A percentile compares a stretch with the other conserved stretches of the same genome.
phyloP scores from a whole-genome alignment of 2,113 vertebrate genomes.

The Sceloporus tristichus region DNA sequence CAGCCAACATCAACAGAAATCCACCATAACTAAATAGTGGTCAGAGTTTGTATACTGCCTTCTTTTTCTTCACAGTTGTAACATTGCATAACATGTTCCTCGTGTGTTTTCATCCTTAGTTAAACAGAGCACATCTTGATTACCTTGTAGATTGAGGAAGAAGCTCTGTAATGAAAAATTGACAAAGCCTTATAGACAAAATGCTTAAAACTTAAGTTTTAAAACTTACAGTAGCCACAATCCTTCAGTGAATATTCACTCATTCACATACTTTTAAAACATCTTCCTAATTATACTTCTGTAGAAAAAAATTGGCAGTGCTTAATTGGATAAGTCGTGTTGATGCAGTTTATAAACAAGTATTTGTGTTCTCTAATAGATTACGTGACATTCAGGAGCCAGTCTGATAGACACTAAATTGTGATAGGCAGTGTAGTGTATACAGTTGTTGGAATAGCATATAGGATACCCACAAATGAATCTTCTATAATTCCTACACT shows the following conservation, averaged over 20 bases:
- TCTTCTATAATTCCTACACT: background rate
- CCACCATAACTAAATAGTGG: background rate
- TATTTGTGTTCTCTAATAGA: slow-evolving; percentile 36
- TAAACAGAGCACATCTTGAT: background rate
- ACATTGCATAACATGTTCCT: background rate
- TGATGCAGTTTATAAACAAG: slow-evolving; percentile 18
- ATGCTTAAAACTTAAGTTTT: slow-evolving; percentile 1
- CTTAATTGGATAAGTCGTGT: slow-evolving; percentile 51
- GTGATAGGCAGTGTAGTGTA: background rate
- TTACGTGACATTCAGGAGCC: background rate
- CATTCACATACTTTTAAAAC: slow-evolving; percentile 51
- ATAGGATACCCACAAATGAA: background rate
- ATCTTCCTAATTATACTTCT: slow-evolving; percentile 54
- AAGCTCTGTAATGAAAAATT: background rate
- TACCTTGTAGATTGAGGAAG: background rate
- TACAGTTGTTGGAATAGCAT: background rate
- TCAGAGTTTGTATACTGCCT: background rate
- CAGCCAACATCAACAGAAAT: too few species aligned
- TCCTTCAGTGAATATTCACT: slow-evolving; percentile 39
- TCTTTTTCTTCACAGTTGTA: background rate
- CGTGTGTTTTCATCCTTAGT: background rate
- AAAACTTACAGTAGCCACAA: slow-evolving; percentile 14
- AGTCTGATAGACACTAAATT: background rate
- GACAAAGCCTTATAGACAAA: background rate
- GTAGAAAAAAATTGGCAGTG: slow-evolving; percentile 39